Base-by-base conservation (phyloP, 1,140 invertebrate species). In the Drosophila arizonae region DNA sequence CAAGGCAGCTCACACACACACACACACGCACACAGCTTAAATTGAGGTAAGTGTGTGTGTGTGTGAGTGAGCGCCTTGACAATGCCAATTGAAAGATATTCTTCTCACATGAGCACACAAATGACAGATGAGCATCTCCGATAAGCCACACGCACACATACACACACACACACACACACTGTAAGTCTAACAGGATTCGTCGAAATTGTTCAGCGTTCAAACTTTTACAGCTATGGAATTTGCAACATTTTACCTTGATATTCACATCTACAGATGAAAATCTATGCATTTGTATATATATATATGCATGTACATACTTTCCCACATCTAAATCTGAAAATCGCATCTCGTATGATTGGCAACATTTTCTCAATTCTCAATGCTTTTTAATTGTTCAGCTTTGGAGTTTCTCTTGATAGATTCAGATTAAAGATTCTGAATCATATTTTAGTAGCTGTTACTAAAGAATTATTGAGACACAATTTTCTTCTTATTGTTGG, bases 81-180 rank as follows among this genome's bases (percentile, higher is more conserved):
- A 55, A 68, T 73, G 71, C 51, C 71, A 73, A 73, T 73, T 73
- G 71, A 73, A 73, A 73, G 71, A 69, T 61, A 73, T 73, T 69
- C 65, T 55, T 57, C 65, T 73, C 71, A 57, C 71, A 74, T 74
- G 72, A 64, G 60, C 54, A 70, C 58, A 74, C 72, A 74, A 58
- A 73, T 69, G 65, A 69, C 71, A 73, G 71, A 69, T 69, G 71
- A 62, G 65, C 65, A 62, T 50, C 65, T 69, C 55, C 52, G 64
- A 72, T 72, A 72, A 72, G 56, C 41, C 64, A 60, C 48, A 41
- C 39, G 48, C 11, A 50, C 24, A 46, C 8, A 15, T n/a, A 15
- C 13, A 4, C 5, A 33, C 4, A 33, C 4, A 45, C 9, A 36
- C 9, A 36, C 9, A 36, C 6, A 17, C 17, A 17, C 17, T 17